A percentile compares a stretch with the other conserved stretches of the same genome.
These are phyloP conservation scores for Antheraea mylitta DNA, from an alignment of 1,140 invertebrate species.

Conservation along the genomic window DNA sequence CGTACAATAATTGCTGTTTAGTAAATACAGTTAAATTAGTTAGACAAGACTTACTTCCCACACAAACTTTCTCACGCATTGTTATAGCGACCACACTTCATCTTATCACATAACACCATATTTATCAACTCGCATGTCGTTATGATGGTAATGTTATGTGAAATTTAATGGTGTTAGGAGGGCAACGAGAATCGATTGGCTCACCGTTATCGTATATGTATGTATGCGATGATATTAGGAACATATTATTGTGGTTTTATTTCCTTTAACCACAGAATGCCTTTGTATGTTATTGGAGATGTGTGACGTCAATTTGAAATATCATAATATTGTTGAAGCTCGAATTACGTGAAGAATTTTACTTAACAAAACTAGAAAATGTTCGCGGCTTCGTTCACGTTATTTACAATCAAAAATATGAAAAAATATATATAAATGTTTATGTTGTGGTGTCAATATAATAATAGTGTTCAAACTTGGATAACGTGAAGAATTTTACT, in stretches of 20 bases:
- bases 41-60: constrained; percentile 14
- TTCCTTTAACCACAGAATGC: neutral
- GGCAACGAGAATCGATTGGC: constrained; percentile 1
- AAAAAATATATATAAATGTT: too few relatives aligned
- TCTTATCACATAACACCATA: constrained; percentile 4
- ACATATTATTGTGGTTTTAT: constrained; percentile 1
- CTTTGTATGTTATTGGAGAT: neutral
- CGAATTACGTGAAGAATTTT: too few relatives aligned
- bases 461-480: too few relatives aligned
- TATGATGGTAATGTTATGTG: neutral
- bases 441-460: too few relatives aligned
- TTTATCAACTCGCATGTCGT: neutral
- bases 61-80: constrained; percentile 25
- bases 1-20: neutral
- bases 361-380: too few relatives aligned
- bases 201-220: neutral
- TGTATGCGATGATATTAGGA: neutral
- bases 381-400: too few relatives aligned
- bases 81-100: constrained; percentile 3
- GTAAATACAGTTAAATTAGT: neutral
- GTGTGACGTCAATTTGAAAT: too few relatives aligned
- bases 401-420: too few relatives aligned
- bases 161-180: neutral
- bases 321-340: too few relatives aligned
- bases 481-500: too few relatives aligned